These are phyloP conservation scores for Archips crataeganus DNA, from an alignment of 2,888 invertebrate species.

Conservation along the genomic window DNA sequence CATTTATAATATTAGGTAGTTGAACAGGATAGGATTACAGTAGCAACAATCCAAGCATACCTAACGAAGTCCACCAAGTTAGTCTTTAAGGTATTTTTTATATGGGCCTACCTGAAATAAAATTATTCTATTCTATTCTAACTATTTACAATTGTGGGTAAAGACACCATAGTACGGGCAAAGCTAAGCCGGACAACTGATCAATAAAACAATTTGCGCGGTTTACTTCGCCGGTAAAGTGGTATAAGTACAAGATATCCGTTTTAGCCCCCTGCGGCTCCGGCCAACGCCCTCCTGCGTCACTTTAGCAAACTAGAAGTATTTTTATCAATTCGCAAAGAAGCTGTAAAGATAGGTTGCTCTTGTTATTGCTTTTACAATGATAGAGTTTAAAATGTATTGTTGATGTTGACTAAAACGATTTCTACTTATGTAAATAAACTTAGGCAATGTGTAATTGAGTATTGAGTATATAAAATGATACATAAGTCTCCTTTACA, in stretches of 20 bases:
- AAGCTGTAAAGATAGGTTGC: neutral
- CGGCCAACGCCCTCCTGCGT: conserved; percentile 49
- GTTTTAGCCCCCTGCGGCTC: conserved; percentile 72
- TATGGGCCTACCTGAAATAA: too few species aligned
- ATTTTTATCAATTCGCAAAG: neutral
- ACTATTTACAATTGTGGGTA: neutral
- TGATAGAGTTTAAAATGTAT: too few species aligned
- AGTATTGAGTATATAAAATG: too few species aligned
- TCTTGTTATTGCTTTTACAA: neutral
- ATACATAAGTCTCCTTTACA: too few species aligned
- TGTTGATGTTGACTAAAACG: too few species aligned
- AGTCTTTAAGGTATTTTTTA: too few species aligned
- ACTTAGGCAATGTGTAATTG: too few species aligned
- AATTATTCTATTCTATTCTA: too few species aligned
- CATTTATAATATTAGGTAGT: neutral
- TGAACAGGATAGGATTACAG: too few species aligned
- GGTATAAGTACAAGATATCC: conserved; percentile 61
- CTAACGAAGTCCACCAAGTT: too few species aligned
- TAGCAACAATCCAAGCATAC: too few species aligned
- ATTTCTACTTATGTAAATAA: too few species aligned
- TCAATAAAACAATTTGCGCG: conserved; percentile 48
- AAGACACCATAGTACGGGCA: neutral
- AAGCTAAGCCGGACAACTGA: conserved; percentile 24
- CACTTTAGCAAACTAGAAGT: conserved; percentile 18
- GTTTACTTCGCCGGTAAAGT: conserved; percentile 43